A percentile compares a stretch with the other conserved stretches of the same genome.
Conservation (phyloP, 2,797 vertebrate species). For the Acridotheres tristis region DNA sequence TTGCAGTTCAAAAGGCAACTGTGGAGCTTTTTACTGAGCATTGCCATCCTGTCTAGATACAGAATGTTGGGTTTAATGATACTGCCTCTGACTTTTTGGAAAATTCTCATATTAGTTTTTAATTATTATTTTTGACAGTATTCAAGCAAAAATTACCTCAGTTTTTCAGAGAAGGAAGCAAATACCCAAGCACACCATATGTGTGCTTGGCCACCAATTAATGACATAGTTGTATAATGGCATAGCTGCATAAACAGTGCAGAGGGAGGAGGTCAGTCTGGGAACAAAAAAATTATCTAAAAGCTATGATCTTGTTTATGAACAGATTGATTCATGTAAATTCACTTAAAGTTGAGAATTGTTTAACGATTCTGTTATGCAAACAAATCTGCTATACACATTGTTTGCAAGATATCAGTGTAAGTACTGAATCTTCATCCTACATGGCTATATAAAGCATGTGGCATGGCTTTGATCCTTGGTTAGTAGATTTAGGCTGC, state of each 20-base stretch:
- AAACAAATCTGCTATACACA: slow-evolving; percentile 60
- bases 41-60: background rate
- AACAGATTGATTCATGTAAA: slow-evolving; percentile 52
- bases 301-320: slow-evolving; percentile 16
- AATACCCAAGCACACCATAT: slow-evolving; percentile 14
- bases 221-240: slow-evolving; percentile 41
- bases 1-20: background rate
- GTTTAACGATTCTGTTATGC: background rate
- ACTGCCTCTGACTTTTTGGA: background rate
- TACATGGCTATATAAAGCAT: background rate
- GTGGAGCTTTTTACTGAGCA: background rate
- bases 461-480: background rate
- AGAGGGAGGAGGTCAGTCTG: slow-evolving; percentile 29
- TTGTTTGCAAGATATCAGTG: slow-evolving; percentile 29
- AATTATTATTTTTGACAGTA: background rate
- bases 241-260: slow-evolving; percentile 52
- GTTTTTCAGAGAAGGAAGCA: background rate
- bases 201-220: slow-evolving; percentile 22
- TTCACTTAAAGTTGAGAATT: slow-evolving; percentile 28
- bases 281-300: slow-evolving; percentile 34
- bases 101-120: background rate
- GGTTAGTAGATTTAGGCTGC: background rate
- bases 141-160: background rate
- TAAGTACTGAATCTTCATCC: background rate
- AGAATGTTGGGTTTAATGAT: background rate